A percentile compares a stretch with the other conserved stretches of the same genome.
Evolutionary conservation across 2,113 vertebrate species (phyloP).

Genomic region (Bolborhynchus lineola): DNA sequence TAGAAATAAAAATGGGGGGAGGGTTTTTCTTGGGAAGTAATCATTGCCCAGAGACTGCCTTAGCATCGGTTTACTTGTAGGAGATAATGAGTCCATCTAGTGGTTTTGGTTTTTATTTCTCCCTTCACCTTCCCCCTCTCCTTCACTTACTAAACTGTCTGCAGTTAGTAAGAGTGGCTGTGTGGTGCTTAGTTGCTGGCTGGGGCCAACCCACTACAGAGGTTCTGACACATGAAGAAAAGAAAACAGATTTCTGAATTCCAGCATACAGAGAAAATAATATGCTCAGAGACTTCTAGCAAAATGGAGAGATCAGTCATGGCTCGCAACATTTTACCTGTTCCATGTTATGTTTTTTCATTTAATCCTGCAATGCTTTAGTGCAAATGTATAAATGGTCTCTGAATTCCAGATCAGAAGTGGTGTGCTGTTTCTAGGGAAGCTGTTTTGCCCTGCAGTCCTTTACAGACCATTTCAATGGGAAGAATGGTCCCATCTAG

Average conservation of each 20-base stretch:
- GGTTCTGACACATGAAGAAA: background rate
- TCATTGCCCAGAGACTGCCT: background rate
- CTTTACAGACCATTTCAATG: background rate
- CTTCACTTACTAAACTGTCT: background rate
- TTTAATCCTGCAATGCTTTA: background rate
- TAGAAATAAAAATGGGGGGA: background rate
- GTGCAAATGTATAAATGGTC: background rate
- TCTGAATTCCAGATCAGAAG: background rate
- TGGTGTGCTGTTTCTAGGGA: background rate
- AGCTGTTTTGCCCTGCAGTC: background rate
- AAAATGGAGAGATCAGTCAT: background rate
- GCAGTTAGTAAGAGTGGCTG: background rate
- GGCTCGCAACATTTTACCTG: background rate
- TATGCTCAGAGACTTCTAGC: background rate
- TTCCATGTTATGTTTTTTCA: background rate
- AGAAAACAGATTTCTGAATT: background rate
- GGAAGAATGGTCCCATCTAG: background rate
- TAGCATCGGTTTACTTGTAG: background rate
- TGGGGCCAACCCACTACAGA: background rate
- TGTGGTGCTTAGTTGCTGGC: background rate
- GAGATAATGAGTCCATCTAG: background rate
- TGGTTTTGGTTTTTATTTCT: background rate
- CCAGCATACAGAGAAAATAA: background rate
- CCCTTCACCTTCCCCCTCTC: rapidly evolving
- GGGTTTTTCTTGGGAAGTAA: background rate